Evolutionary conservation across 2,888 invertebrate genomes (phyloP), one percentile per base, ranked within the genome.

Genomic region (Leucoptera coffeella): DNA sequence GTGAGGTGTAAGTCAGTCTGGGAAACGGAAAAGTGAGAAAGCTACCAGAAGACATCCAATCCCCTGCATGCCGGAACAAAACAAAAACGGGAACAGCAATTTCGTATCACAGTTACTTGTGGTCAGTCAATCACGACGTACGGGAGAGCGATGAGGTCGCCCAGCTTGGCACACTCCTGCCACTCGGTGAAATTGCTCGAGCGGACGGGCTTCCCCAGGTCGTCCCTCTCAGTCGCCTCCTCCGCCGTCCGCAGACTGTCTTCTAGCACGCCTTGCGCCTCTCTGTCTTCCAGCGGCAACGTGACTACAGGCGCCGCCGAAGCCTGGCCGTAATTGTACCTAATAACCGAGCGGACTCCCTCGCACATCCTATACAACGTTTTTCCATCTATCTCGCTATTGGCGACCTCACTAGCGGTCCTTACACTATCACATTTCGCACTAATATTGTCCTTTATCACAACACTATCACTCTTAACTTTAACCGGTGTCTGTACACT

Each of bases 91-190:
- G n/a, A n/a, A n/a, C n/a, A n/a, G n/a, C n/a, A n/a, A n/a, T n/a
- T n/a, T n/a, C n/a, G n/a, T 29, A 33, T 31, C 32, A 33, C 30
- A 31, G 31, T 28, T 23, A 26, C 32, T 28, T 36, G 29, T 36
- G 42, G 49, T 77, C 75, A 93, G 82, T 94, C 93, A 71, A 93
- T 86, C 61, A 93, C 85, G 71, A 93, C 92, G 74, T 96, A 96
- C 72, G 95, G 95, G 80, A 95, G 78, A 75, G 95, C 89, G 61
- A 88, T 79, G 54, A 95, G 79, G 50, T 87, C 84, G 48, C 83
- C 85, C 48, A 86, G 79, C 44, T 77, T 78, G 33, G 87, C 78
- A 51, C 88, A 83, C 71, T 93, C 84, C 59, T 92, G 87, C 92
- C 94, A 96, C 71, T 92, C 88, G 39, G 84, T 78, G 75, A 94